Evolutionary conservation across 2,797 vertebrate species (phyloP).

Genomic region (Sternotherus odoratus): DNA sequence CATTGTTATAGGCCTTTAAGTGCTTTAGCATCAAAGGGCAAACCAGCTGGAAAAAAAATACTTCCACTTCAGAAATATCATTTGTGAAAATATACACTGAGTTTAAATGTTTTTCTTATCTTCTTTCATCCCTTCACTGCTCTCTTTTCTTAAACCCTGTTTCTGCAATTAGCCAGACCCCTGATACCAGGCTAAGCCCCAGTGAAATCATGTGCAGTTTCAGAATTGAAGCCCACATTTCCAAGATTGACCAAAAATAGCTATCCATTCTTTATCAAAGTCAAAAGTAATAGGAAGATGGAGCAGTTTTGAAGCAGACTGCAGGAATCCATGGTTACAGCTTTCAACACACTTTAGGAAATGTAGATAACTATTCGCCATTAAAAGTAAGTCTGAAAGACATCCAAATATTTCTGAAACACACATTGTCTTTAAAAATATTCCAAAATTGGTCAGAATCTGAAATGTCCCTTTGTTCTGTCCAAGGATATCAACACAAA

Average conservation of each 20-base stretch:
- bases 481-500: neutral
- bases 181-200: neutral
- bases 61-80: neutral
- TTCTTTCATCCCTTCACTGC: neutral
- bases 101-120: neutral
- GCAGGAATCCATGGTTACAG: neutral
- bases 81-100: neutral
- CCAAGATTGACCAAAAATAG: neutral
- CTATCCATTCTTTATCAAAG: neutral
- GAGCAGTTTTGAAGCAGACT: neutral
- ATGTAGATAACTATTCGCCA: neutral
- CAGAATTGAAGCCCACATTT: neutral
- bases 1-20: fast-evolving
- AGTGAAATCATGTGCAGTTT: neutral
- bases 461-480: neutral
- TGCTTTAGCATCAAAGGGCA: neutral
- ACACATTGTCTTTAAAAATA: neutral
- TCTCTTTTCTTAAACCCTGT: neutral
- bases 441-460: neutral
- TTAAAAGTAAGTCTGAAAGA: neutral
- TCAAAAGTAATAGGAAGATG: neutral
- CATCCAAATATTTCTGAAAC: neutral
- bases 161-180: neutral
- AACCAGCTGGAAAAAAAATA: neutral
- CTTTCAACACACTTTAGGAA: neutral